Conservation (phyloP, 2,888 invertebrate species). For the Macrosoma leucophasiata region DNA sequence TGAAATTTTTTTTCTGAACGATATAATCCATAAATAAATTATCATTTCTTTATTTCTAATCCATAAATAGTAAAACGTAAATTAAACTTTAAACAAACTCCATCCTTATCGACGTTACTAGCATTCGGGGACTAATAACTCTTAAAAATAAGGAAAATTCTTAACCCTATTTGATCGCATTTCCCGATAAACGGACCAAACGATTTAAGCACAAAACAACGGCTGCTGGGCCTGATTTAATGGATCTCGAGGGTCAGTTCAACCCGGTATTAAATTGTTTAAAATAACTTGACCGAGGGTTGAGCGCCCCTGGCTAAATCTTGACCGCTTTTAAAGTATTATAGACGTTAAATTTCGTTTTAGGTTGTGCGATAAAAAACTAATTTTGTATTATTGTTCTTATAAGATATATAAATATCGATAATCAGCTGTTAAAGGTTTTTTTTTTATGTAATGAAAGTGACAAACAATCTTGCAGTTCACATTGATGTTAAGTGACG, state of each 20-base stretch:
- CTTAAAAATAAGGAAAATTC: slow-evolving; percentile 60
- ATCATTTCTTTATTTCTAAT: too few species aligned
- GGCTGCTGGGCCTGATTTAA: slow-evolving; percentile 53
- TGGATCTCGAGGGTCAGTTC: slow-evolving; percentile 54
- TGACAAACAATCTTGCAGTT: too few species aligned
- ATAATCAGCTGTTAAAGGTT: too few species aligned
- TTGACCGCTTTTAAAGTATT: slow-evolving; percentile 33
- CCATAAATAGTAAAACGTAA: slow-evolving; percentile 4
- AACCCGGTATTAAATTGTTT: slow-evolving; percentile 51
- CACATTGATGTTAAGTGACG: too few species aligned
- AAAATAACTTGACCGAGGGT: slow-evolving; percentile 62
- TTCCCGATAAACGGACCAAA: slow-evolving; percentile 50
- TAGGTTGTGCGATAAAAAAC: too few species aligned
- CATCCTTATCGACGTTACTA: slow-evolving; percentile 44
- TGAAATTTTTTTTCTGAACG: too few species aligned
- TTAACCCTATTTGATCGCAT: slow-evolving; percentile 48
- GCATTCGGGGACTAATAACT: slow-evolving; percentile 61
- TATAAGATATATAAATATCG: too few species aligned
- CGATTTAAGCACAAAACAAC: slow-evolving; percentile 43
- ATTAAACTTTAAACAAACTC: slow-evolving; percentile 7
- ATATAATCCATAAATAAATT: too few species aligned
- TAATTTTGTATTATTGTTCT: too few species aligned
- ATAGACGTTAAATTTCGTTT: slow-evolving; percentile 1
- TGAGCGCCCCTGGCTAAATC: slow-evolving; percentile 35
- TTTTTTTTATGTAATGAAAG: too few species aligned